These are phyloP conservation scores for Harlomillsia oculata DNA, from an alignment of 1,140 invertebrate genomes.

Conservation along the genomic window DNA sequence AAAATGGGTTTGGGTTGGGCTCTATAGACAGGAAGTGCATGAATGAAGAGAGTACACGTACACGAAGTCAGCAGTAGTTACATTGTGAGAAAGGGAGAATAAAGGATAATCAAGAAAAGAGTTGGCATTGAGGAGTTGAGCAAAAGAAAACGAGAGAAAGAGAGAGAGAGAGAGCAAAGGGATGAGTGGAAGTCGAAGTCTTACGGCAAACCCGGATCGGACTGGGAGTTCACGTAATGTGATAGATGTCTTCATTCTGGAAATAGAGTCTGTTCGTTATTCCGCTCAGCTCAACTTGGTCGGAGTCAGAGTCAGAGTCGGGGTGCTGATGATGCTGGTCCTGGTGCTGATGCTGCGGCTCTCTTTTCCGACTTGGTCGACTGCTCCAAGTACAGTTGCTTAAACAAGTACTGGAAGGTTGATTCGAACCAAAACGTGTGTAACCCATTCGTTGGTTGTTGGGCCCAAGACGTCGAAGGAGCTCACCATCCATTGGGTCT, in stretches of 20 bases:
- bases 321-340: slow-evolving; percentile 13
- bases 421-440: slow-evolving; percentile 21
- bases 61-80: too few species aligned
- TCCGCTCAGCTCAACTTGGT: slow-evolving; percentile 34
- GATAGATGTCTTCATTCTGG: slow-evolving; percentile 35
- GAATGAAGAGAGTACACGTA: too few species aligned
- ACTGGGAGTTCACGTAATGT: slow-evolving; percentile 30
- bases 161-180: neutral
- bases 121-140: neutral
- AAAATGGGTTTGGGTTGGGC: too few species aligned
- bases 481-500: neutral
- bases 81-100: slow-evolving; percentile 2
- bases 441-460: slow-evolving; percentile 11
- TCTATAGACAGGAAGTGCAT: too few species aligned
- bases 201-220: too few species aligned
- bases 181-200: neutral
- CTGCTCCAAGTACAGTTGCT: neutral
- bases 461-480: neutral
- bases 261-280: slow-evolving; percentile 35
- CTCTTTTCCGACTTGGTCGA: slow-evolving; percentile 5
- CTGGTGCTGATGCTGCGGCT: slow-evolving; percentile 5
- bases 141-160: slow-evolving; percentile 1
- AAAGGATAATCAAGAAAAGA: too few species aligned
- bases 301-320: slow-evolving; percentile 23
- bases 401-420: neutral